Base-by-base conservation (phyloP, 1,140 invertebrate genomes). In the Geopemphigus sp. region DNA sequence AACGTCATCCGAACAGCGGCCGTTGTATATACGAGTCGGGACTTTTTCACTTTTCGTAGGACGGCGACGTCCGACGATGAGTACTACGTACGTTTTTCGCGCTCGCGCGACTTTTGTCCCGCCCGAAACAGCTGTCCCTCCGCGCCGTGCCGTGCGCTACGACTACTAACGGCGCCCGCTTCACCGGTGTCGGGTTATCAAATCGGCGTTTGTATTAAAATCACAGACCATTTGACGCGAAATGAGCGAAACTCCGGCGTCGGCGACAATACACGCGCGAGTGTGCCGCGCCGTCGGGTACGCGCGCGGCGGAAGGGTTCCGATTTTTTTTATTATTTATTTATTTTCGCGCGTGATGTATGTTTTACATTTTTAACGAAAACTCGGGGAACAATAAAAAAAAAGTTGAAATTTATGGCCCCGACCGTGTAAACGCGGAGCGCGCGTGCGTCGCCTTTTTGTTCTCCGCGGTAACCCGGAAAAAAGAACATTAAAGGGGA, bases 341-440 rank as follows among this genome's bases (percentile, higher is more conserved):
- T 61, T 78, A 29, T 45, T 59, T 78, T 45, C 53, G 54, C 39
- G n/a, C 73, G 73, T 78, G 74, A 78, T 78, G 74, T 78, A 78
- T 78, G 74, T 78, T 78, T 78, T 78, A 78, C 74, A 78, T 78
- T 78, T 78, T 78, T 78, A 78, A 78, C 74, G 74, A 78, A 78
- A 78, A 63, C 74, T 22, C 74, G 39, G 26, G 39, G 22, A 39
- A 78, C 56, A 78, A 78, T 47, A 78, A 78, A 78, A 50, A 39
- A 50, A 50, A 78, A 61, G 74, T 61, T 78, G 61, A 78, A 78
- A 78, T 78, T 78, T 78, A 78, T 78, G 57, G 74, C 74, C 39
- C 10, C n/a, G 39, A 57, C 57, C 74, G 74, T 50, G 74, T 57
- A 61, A 78, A 63, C 63, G 63, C 74, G 68, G 68, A 72, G 68